Evolutionary conservation across 2,888 invertebrate genomes (phyloP).

Genomic region (Plebejus anna): DNA sequence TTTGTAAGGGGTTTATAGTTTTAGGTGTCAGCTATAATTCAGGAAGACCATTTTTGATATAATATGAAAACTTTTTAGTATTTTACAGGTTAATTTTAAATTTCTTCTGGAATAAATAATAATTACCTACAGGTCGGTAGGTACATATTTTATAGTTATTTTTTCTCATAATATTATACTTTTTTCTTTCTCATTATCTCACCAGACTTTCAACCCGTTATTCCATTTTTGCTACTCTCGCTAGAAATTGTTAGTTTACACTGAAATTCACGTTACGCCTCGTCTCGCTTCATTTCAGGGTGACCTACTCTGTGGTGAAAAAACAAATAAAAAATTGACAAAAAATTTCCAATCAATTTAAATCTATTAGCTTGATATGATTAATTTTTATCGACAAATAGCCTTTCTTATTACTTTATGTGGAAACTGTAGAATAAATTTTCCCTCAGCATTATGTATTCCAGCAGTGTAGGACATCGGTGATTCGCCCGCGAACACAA

Average conservation of each 20-base stretch:
- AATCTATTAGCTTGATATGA: background rate
- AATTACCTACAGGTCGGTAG: too few species aligned
- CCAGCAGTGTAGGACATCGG: slow-evolving; percentile 64
- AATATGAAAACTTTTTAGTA: background rate
- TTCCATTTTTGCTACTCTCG: too few species aligned
- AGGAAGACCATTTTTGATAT: background rate
- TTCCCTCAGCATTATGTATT: slow-evolving; percentile 66
- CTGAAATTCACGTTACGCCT: too few species aligned
- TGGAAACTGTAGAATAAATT: slow-evolving; percentile 7
- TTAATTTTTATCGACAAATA: background rate
- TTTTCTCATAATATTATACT: too few species aligned
- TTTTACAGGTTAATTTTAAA: too few species aligned
- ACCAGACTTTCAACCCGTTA: too few species aligned
- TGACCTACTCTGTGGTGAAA: too few species aligned
- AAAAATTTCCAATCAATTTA: background rate
- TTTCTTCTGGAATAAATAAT: too few species aligned
- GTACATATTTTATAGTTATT: too few species aligned
- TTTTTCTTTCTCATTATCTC: too few species aligned
- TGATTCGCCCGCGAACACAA: slow-evolving; percentile 71
- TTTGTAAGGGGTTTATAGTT: background rate
- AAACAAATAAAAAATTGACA: background rate
- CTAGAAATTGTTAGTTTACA: too few species aligned
- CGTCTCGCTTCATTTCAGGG: too few species aligned
- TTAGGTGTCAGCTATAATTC: background rate
- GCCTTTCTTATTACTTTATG: background rate